Base-by-base conservation (phyloP, 2,888 invertebrate species). In the Priapulus caudatus region DNA sequence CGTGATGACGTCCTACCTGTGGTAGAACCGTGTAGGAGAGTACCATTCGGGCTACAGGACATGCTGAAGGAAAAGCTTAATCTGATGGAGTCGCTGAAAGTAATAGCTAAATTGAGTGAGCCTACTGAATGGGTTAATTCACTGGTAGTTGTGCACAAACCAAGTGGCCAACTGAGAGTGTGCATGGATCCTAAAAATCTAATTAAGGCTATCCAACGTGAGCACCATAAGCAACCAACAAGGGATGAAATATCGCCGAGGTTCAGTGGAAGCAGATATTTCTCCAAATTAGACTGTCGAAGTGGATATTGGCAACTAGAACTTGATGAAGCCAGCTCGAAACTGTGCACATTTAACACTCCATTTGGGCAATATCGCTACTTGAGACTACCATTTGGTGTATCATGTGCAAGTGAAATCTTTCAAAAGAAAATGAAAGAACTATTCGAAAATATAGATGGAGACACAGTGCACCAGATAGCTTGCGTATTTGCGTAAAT, bases 121-220 rank as follows among this genome's bases (percentile, higher is more conserved):
- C 18, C 46, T 21, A 51, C 55, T 1, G 50, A 53, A 24, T 53
- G 43, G 52, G 53, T 48, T 33, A 46, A 23, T 4, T 19, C 53
- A 15, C 53, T 55, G 5, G 24, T 51, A 3, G 48, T 46, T 1
- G 23, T 53, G 15, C 53, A 54, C 22, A 21, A 20, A 3, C 10
- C 18, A 2, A 45, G 18, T 5, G 45, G 5, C 5, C 23, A 52
- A 10, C 10, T 33, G 10, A 33, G n/a, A n/a, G n/a, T 59, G 4
- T 62, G 58, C 33, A n/a, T 60, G 10, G 62, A 60, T 47, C 61
- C 15, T 18, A 18, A 18, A 10, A 23, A 52, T 24, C 22, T 62
- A 21, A 62, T 60, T 45, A 52, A 54, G 45, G 54, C 53, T 19
- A 54, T 61, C 44, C 19, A 23, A n/a, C 18, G 59, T 19, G 54